Base-by-base conservation (phyloP, 2,888 invertebrate genomes). In the Nasonia oneida region DNA sequence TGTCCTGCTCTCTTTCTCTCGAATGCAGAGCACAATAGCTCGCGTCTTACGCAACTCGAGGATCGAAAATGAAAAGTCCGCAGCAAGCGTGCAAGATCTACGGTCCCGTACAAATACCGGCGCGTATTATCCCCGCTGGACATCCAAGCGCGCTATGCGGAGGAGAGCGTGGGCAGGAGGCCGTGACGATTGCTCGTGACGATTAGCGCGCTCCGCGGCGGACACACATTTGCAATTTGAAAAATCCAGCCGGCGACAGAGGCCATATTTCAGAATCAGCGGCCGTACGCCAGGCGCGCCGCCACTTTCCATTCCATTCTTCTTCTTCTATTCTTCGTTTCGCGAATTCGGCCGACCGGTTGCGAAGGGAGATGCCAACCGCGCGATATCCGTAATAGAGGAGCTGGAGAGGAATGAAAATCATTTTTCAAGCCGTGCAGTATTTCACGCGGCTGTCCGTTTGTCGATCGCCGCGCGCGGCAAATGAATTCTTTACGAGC, bases 211-310 rank as follows among this genome's bases (percentile, higher is more conserved):
- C 29, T 29, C 29, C 29, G 29, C 74, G 39, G 76, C 77, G 50
- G 42, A 50, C 76, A 23, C 10, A 61, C 77, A 85, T 83, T 85
- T 85, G 73, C 83, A 85, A 85, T 71, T 83, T 83, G 29, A 83
- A 85, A 83, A 83, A 81, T 78, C 53, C 67, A 12, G 64, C 14
- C 33, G 33, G 39, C 39, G 82, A 83, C 82, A 83, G 85, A 75
- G 57, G 57, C 75, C 87, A 88, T 89, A 89, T 89, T 89, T 89
- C 86, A 88, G 88, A 88, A 89, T 89, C 88, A 89, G 86, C 86
- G 83, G 81, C 81, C 84, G 50, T 23, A 75, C 57, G 76, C 50
- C 78, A 23, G 23, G 23, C 23, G 23, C 23, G 23, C 23, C 23
- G 23, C 23, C 23, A 42, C 12, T 18, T 29, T 67, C 29, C 29